Conservation (phyloP, 1,140 invertebrate genomes). For the Streblospio benedicti region DNA sequence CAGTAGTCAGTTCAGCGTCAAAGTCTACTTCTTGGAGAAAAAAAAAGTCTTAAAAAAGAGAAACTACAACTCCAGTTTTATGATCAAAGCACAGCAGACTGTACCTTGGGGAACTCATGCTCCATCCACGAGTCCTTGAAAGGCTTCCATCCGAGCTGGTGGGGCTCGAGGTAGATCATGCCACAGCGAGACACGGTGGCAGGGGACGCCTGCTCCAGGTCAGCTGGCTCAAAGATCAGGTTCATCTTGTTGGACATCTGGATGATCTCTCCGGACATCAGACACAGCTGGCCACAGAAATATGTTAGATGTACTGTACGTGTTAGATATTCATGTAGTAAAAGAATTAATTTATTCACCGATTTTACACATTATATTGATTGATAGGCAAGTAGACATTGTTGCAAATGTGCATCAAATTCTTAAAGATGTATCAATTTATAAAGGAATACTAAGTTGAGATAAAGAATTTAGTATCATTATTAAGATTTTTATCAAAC, state of each 20-base stretch:
- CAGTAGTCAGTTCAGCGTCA: background rate
- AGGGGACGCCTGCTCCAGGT: constrained; percentile 53
- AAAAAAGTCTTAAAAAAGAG: background rate
- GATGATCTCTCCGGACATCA: constrained; percentile 51
- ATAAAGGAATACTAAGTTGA: too few species aligned
- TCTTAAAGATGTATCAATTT: too few species aligned
- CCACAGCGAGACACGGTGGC: constrained; percentile 52
- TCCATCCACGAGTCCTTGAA: constrained; percentile 45
- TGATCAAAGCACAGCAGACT: constrained; percentile 28
- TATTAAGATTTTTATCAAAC: too few species aligned
- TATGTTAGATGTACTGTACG: background rate
- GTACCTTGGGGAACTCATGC: constrained; percentile 37
- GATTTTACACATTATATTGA: background rate
- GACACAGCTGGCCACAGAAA: constrained; percentile 36
- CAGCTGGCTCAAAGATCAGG: constrained; percentile 48
- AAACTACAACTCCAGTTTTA: constrained; percentile 15
- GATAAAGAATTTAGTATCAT: too few species aligned
- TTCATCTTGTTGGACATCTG: constrained; percentile 50
- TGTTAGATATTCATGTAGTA: background rate
- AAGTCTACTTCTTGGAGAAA: background rate
- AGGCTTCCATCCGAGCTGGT: constrained; percentile 47
- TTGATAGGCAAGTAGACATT: too few species aligned
- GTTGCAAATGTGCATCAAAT: too few species aligned
- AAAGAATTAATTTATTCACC: too few species aligned
- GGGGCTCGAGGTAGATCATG: constrained; percentile 49